phyloP scores from a whole-genome alignment of 2,797 vertebrate species.

The Scarus forsteni region DNA sequence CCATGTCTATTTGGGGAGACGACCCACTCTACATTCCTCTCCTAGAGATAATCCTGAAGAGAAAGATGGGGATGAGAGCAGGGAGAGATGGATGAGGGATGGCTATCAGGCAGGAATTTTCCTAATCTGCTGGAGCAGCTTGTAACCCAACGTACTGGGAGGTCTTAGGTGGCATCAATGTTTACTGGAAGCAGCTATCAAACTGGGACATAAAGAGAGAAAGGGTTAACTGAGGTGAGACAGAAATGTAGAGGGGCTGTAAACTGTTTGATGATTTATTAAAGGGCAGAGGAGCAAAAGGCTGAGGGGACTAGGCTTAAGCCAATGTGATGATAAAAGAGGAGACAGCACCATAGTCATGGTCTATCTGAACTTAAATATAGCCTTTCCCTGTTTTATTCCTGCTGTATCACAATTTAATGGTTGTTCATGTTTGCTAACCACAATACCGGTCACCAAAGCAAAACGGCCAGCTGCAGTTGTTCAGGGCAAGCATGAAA shows the following conservation, averaged over 20 bases:
- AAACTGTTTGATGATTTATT: conserved; percentile 34
- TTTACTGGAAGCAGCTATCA: conserved; percentile 2
- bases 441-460: too few relatives aligned
- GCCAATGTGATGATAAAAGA: conserved; percentile 10
- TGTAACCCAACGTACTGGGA: conserved; percentile 34
- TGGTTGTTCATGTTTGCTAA: too few relatives aligned
- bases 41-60: conserved; percentile 73
- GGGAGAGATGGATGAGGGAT: conserved; percentile 50
- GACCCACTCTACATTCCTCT: conserved; percentile 77
- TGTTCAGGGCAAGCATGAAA: too few relatives aligned
- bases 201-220: conserved; percentile 22
- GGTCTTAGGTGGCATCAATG: conserved; percentile 40
- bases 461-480: too few relatives aligned
- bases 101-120: conserved; percentile 73
- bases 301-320: conserved; percentile 2
- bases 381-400: too few relatives aligned
- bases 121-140: conserved; percentile 59
- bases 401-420: too few relatives aligned
- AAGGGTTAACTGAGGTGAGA: conserved; percentile 19
- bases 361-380: too few relatives aligned
- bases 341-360: conserved; percentile 2
- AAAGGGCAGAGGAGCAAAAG: conserved; percentile 14
- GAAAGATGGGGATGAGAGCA: conserved; percentile 70
- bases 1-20: conserved; percentile 80
- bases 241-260: neutral